Conservation (phyloP, 2,888 invertebrate species). For the Zootermopsis nevadensis region DNA sequence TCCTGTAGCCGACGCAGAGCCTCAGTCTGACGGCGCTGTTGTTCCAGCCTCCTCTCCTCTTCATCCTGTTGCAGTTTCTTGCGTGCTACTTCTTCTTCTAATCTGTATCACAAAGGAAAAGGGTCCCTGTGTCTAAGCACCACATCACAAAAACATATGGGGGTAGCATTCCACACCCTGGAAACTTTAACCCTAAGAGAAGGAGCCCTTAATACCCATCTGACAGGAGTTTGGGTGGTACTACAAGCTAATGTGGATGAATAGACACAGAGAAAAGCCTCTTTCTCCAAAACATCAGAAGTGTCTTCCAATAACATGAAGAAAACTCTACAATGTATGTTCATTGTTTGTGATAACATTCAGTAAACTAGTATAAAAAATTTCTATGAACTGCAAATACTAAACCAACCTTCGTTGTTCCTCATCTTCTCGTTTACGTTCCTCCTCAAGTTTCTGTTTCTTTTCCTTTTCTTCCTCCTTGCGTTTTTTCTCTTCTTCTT, state of each 20-base stretch:
- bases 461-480: slow-evolving; percentile 51
- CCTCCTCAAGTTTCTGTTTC: slow-evolving; percentile 49
- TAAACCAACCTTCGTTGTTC: slow-evolving; percentile 48
- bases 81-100: slow-evolving; percentile 61
- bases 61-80: slow-evolving; percentile 62
- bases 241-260: no score
- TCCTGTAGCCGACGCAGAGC: slow-evolving; percentile 64
- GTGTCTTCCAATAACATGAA: no score
- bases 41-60: slow-evolving; percentile 63
- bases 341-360: no score
- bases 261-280: no score
- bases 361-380: not conserved
- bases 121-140: no score
- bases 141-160: no score
- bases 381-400: not conserved
- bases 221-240: no score
- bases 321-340: no score
- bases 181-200: no score
- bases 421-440: slow-evolving; percentile 56
- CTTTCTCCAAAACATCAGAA: no score
- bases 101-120: slow-evolving; percentile 46
- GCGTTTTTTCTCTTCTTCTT: slow-evolving; percentile 49
- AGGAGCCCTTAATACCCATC: no score
- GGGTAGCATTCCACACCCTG: no score
- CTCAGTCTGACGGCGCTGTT: slow-evolving; percentile 64